Percentiles rank a stretch among this genome's conserved stretches.
phyloP scores from a whole-genome alignment of 1,140 invertebrate genomes.

The Stegodyphus mimosarum region DNA sequence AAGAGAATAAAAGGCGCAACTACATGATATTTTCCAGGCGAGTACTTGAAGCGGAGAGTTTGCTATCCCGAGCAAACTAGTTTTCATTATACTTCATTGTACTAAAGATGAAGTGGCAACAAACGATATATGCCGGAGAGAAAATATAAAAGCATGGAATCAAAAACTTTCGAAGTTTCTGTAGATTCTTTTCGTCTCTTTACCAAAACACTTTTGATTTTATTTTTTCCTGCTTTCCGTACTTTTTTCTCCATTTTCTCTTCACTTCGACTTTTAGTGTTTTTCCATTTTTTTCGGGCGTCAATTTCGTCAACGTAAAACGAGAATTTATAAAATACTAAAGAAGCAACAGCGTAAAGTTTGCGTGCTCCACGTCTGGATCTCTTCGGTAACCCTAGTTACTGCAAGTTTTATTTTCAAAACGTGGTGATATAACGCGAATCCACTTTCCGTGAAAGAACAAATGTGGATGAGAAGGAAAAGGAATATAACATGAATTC shows the following conservation, averaged over 20 bases:
- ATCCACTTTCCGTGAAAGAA: conserved; percentile 26
- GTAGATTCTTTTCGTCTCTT: conserved; percentile 7
- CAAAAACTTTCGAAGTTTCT: neutral
- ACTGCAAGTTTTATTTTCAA: conserved; percentile 38
- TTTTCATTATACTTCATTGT: too few relatives aligned
- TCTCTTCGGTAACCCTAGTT: conserved; percentile 39
- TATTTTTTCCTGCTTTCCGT: neutral
- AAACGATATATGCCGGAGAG: neutral
- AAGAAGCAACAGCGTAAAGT: conserved; percentile 22
- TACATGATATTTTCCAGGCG: too few relatives aligned
- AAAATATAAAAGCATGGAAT: neutral
- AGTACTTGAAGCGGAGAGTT: too few relatives aligned
- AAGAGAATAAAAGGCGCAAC: too few relatives aligned
- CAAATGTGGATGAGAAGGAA: neutral
- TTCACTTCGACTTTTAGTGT: neutral
- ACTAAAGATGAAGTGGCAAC: neutral
- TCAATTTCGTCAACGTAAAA: conserved; percentile 47
- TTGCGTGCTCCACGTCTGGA: neutral
- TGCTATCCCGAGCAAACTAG: too few relatives aligned
- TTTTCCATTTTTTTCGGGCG: neutral
- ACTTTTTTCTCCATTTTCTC: conserved; percentile 1
- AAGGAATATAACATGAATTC: conserved; percentile 20
- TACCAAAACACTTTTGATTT: conserved; percentile 9
- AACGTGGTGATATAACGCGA: conserved; percentile 47
- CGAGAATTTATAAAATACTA: conserved; percentile 55